These are phyloP conservation scores for Actinemys pallida DNA, from an alignment of 2,113 vertebrate genomes.

Conservation along the genomic window DNA sequence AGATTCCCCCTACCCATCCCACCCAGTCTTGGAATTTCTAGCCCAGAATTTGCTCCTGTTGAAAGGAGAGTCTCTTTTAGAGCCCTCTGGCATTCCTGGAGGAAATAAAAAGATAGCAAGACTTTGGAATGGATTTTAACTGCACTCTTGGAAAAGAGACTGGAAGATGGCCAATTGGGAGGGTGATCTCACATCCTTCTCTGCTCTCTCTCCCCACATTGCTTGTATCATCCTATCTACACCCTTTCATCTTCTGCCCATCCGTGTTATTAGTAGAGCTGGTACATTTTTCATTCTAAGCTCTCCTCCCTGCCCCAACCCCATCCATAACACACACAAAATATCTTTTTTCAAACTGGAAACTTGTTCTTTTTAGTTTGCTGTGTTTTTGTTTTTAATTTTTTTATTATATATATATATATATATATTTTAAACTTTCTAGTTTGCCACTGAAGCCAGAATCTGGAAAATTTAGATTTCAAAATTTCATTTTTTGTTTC, in stretches of 20 bases:
- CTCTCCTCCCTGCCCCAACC: neutral
- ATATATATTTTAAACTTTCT: neutral
- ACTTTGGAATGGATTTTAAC: neutral
- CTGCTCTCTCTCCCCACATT: neutral
- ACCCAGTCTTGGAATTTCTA: neutral
- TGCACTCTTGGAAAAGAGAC: neutral
- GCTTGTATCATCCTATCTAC: neutral
- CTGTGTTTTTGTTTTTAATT: neutral
- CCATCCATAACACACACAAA: neutral
- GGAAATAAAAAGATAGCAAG: accelerated
- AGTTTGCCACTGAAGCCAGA: neutral
- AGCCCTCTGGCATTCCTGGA: neutral
- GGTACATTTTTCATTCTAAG: neutral
- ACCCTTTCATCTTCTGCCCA: neutral
- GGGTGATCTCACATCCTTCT: neutral
- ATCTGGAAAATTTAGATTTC: neutral
- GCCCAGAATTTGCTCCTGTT: neutral
- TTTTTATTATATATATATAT: too few species aligned
- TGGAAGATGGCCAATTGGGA: neutral
- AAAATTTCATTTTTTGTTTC: neutral
- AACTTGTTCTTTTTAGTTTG: neutral
- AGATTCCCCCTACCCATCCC: neutral
- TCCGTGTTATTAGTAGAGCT: neutral
- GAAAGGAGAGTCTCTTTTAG: neutral
- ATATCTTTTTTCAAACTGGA: neutral